phyloP scores from a whole-genome alignment of 64 coral and sea anemone species.

The Montipora capricornis region DNA sequence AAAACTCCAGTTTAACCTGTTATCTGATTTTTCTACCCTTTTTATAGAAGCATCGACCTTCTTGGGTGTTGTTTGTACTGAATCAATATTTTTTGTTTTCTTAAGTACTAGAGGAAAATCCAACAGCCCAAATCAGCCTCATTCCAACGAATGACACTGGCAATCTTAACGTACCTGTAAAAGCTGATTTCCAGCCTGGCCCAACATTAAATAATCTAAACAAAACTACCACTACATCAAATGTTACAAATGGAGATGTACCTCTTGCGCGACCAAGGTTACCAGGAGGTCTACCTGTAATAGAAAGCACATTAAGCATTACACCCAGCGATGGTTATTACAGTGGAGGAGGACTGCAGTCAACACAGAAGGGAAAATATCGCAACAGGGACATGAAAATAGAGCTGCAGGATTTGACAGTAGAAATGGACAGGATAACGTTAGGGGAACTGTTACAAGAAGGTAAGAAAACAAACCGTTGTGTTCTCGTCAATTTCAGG shows the following conservation, averaged over 20 bases:
- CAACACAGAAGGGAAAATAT: conserved; percentile 90
- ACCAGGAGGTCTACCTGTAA: conserved; percentile 36
- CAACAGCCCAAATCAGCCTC: background rate
- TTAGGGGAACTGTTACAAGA: conserved; percentile 82
- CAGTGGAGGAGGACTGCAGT: conserved; percentile 66
- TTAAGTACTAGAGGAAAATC: conserved; percentile 37
- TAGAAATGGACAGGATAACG: conserved; percentile 93
- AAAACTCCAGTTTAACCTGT: too few relatives aligned
- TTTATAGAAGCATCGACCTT: too few relatives aligned
- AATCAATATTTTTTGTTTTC: background rate
- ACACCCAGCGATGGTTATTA: conserved; percentile 60
- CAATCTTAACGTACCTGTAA: conserved; percentile 23
- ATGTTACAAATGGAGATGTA: conserved; percentile 54
- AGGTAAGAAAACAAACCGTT: conserved; percentile 55
- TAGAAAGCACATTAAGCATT: conserved; percentile 45
- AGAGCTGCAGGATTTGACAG: conserved; percentile 74
- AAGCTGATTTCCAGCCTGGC: conserved; percentile 25
- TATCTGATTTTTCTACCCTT: too few relatives aligned
- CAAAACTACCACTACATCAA: background rate
- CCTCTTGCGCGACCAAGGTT: conserved; percentile 21
- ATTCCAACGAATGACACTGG: background rate
- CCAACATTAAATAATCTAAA: background rate
- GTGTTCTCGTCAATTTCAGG: too few relatives aligned
- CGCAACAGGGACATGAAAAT: conserved; percentile 87
- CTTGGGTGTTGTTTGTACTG: too few relatives aligned